Base-by-base conservation (phyloP, 2,888 invertebrate genomes). In the Pogonocherus hispidulus region DNA sequence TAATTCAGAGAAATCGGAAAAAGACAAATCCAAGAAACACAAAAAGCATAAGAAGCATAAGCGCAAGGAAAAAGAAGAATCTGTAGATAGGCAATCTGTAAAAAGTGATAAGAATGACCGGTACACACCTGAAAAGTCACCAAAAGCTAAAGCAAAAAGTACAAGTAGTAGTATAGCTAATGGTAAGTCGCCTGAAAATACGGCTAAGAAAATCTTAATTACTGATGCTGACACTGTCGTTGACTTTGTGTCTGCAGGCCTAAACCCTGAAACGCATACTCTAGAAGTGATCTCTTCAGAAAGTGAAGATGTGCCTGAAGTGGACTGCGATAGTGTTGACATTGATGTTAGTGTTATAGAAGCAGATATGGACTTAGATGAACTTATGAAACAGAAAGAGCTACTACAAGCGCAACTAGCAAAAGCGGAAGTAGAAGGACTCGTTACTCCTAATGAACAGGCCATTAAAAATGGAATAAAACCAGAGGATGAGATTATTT, bases 381-480 rank as follows among this genome's bases (percentile, higher is more conserved):
- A 96, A 75, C 86, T 96, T 66, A 96, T 96, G 95, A 92, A 92
- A 79, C 95, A 96, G 83, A 96, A 96, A 86, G 95, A 94, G 79
- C 78, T 92, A 47, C 86, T 95, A 49, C 95, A 95, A 86, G 94
- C 94, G 41, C 94, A 94, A 69, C 94, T 93, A 82, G 89, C 89
- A 79, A 93, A 92, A 0, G 92, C 92, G 72, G 89, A 89, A 54
- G 89, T 89, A 49, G 90, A 90, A 63, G 78, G 76, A 4, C 70
- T 75, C 23, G 57, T 67, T 23, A 67, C 70, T 64, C 68, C 77
- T 47, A 63, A 59, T 37, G 71, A 65, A n/a, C 66, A 56, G 41
- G 54, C 77, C 66, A 77, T 79, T 77, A 72, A 76, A 63, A 85
- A 86, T 80, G 85, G 82, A 77, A 85, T 73, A 83, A 75, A 86